Base-by-base conservation (phyloP, 2,888 invertebrate species). In the Temnothorax unifasciatus region DNA sequence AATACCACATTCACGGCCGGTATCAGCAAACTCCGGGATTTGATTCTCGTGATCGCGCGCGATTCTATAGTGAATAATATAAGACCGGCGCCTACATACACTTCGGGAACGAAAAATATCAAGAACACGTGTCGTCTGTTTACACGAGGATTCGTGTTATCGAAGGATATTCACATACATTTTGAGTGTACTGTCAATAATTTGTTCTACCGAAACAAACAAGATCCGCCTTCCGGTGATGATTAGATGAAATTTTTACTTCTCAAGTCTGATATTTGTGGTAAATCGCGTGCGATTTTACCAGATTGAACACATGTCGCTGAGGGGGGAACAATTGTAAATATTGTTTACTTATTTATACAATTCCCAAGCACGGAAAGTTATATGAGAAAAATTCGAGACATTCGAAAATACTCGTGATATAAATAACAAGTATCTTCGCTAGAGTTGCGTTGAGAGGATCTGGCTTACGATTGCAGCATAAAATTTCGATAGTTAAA, bases 81-180 rank as follows among this genome's bases (percentile, higher is more conserved):
- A 89, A 92, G 82, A 90, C 89, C 47, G 83, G 29, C 84, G 71
- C 44, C 79, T 86, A 82, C 81, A 44, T 0, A 84, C 82, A 21
- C 6, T 52, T 38, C 59, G 89, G 87, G 90, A 92, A 89, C 85
- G 84, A 90, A 88, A 88, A 91, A 88, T 91, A 86, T 88, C 84
- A 57, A 52, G 57, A 83, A 54, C 87, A 84, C 86, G 85, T 82
- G 86, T 68, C 44, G 63, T 71, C 68, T 92, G 89, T 93, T 93
- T 92, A 89, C 89, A 87, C 85, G 88, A 88, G 89, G 93, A 93
- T 92, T 92, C 75, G 87, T 64, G 64, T 91, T 92, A 92, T 92
- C 90, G 69, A 59, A 66, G 21, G 66, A 82, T 90, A 86, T 90
- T 88, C 88, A 87, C 75, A 82, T 82, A 68, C 18, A 84, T 87